Conservation (phyloP, 1,140 invertebrate species). For the Tetragnatha versicolor region DNA sequence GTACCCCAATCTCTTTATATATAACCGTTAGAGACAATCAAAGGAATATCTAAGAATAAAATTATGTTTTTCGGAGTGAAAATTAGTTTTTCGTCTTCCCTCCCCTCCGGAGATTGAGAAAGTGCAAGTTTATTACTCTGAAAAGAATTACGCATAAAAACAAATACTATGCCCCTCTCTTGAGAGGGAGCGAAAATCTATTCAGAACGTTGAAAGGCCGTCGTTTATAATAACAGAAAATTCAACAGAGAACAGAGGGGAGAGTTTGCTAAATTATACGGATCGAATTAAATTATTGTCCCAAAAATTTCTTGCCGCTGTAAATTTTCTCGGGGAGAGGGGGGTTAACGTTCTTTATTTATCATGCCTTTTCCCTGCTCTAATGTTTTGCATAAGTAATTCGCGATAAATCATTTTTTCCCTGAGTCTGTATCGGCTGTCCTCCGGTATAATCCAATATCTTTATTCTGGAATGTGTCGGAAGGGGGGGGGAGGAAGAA, state of each 20-base stretch:
- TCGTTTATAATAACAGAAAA: slow-evolving; percentile 42
- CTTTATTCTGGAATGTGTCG: slow-evolving; percentile 2
- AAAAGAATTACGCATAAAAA: slow-evolving; percentile 32
- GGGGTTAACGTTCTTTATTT: slow-evolving; percentile 40
- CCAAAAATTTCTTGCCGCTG: neutral
- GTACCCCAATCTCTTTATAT: too few relatives aligned
- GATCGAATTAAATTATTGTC: slow-evolving; percentile 50
- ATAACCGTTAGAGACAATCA: too few relatives aligned
- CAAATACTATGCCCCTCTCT: too few relatives aligned
- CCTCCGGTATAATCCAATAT: slow-evolving; percentile 31
- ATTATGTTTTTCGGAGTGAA: neutral
- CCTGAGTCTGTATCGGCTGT: slow-evolving; percentile 1
- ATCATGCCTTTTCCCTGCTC: neutral
- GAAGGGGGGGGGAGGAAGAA: neutral
- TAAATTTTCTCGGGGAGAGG: slow-evolving; percentile 6
- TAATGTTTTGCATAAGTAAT: slow-evolving; percentile 48
- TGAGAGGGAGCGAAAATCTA: neutral
- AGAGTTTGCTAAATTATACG: slow-evolving; percentile 28
- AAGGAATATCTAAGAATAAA: slow-evolving; percentile 17
- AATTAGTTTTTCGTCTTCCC: slow-evolving; percentile 28
- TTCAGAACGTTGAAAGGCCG: neutral
- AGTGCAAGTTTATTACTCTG: neutral
- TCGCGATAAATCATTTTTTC: slow-evolving; percentile 38
- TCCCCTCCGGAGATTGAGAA: neutral
- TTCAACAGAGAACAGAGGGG: slow-evolving; percentile 14